Conservation (phyloP, 2,888 invertebrate species). For the Agrochola lychnidis region DNA sequence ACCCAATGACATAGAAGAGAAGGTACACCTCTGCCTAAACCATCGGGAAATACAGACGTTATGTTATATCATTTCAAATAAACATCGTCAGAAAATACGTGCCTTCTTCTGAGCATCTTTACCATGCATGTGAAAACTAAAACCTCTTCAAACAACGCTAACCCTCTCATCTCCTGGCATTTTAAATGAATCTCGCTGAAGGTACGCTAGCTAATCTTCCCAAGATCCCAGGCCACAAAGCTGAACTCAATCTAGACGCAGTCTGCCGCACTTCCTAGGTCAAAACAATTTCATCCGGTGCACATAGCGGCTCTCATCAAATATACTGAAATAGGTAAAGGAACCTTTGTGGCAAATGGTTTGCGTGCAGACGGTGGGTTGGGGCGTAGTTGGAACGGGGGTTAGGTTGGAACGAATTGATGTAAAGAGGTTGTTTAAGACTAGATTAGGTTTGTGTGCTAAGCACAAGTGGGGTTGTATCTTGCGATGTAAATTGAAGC, state of each 20-base stretch:
- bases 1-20: too few relatives aligned
- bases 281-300: constrained; percentile 71
- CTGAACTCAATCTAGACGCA: constrained; percentile 67
- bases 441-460: not conserved
- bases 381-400: constrained; percentile 46
- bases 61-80: not conserved
- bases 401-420: constrained; percentile 7
- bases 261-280: constrained; percentile 66
- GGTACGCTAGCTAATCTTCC: constrained; percentile 57
- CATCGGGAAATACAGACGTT: not conserved
- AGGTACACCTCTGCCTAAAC: not conserved
- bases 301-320: constrained; percentile 61
- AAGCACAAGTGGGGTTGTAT: not conserved
- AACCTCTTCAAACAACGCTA: constrained; percentile 20
- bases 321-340: constrained; percentile 70
- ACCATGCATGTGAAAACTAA: not conserved
- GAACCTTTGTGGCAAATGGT: constrained; percentile 73
- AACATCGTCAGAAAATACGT: not conserved
- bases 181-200: constrained; percentile 60
- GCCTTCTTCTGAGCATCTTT: not conserved
- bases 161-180: constrained; percentile 51
- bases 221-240: constrained; percentile 66
- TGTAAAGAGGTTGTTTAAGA: not conserved
- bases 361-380: constrained; percentile 55
- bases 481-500: constrained; percentile 11